phyloP scores from a whole-genome alignment of 2,113 vertebrate genomes.

The Naja naja region DNA sequence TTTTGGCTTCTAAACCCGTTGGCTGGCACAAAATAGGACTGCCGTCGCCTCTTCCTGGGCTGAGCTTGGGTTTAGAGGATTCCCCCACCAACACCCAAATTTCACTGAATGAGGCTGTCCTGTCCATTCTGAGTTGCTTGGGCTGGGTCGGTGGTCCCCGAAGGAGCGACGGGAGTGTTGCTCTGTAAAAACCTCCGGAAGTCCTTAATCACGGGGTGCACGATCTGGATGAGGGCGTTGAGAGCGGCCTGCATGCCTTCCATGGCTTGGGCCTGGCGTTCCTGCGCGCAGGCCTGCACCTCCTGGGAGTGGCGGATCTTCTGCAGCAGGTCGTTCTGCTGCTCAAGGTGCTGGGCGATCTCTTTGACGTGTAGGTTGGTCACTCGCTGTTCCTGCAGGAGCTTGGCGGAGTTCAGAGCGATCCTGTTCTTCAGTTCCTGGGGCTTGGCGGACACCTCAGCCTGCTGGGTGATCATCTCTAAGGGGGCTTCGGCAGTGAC shows the following conservation, averaged over 20 bases:
- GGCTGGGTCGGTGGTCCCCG: conserved; percentile 51
- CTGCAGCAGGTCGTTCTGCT: conserved; percentile 92
- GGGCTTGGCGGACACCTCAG: conserved; percentile 81
- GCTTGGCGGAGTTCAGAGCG: conserved; percentile 91
- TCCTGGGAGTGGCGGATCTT: conserved; percentile 95
- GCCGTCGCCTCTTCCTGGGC: background rate
- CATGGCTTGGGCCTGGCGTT: conserved; percentile 93
- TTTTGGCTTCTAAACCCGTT: conserved; percentile 15
- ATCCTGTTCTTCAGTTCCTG: conserved; percentile 95
- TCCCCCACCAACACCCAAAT: background rate
- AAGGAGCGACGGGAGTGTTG: conserved; percentile 54
- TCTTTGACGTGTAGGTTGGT: conserved; percentile 94
- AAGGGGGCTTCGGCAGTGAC: conserved; percentile 78
- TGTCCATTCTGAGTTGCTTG: conserved; percentile 66
- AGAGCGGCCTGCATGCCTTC: conserved; percentile 92
- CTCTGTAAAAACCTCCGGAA: conserved; percentile 90
- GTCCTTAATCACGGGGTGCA: conserved; percentile 91
- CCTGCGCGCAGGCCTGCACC: conserved; percentile 91
- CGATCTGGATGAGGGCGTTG: conserved; percentile 89
- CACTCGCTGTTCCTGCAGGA: conserved; percentile 94
- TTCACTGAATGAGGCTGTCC: conserved; percentile 68
- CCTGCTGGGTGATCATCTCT: conserved; percentile 81
- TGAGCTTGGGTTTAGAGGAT: background rate
- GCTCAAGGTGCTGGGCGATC: conserved; percentile 93
- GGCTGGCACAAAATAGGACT: background rate